A percentile compares a stretch with the other conserved stretches of the same genome.
phyloP scores from a whole-genome alignment of 2,113 vertebrate species.

The Nerophis lumbriciformis region DNA sequence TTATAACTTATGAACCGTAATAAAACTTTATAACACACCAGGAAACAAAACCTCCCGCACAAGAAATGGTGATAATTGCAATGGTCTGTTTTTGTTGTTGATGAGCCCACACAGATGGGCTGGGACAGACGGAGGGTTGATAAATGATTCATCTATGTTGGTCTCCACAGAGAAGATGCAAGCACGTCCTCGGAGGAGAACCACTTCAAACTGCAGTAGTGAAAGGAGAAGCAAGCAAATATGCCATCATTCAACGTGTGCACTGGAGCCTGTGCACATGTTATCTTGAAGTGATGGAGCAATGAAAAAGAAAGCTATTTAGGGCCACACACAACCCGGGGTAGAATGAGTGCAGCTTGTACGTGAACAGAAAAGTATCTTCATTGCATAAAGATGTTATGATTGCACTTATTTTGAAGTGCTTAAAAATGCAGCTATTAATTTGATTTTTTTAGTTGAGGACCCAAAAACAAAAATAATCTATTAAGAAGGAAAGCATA shows the following conservation, averaged over 20 bases:
- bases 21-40: too few species aligned
- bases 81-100: conserved; percentile 13
- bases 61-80: not conserved
- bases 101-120: conserved; percentile 44
- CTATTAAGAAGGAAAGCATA: too few species aligned
- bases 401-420: not conserved
- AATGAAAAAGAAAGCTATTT: conserved; percentile 49
- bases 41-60: not conserved
- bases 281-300: conserved; percentile 48
- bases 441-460: not conserved
- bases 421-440: not conserved
- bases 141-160: conserved; percentile 53
- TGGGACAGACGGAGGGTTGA: conserved; percentile 31
- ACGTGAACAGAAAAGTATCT: not conserved
- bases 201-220: conserved; percentile 24
- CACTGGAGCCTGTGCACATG: conserved; percentile 57
- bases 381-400: not conserved
- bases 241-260: conserved; percentile 42
- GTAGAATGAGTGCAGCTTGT: conserved; percentile 17
- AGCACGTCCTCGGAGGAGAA: conserved; percentile 30
- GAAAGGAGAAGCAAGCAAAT: conserved; percentile 31
- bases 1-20: too few species aligned
- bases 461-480: too few species aligned
- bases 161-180: conserved; percentile 41
- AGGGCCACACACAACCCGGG: conserved; percentile 25